These are phyloP conservation scores for Noctua pronuba DNA, from an alignment of 2,888 invertebrate genomes.

Conservation along the genomic window DNA sequence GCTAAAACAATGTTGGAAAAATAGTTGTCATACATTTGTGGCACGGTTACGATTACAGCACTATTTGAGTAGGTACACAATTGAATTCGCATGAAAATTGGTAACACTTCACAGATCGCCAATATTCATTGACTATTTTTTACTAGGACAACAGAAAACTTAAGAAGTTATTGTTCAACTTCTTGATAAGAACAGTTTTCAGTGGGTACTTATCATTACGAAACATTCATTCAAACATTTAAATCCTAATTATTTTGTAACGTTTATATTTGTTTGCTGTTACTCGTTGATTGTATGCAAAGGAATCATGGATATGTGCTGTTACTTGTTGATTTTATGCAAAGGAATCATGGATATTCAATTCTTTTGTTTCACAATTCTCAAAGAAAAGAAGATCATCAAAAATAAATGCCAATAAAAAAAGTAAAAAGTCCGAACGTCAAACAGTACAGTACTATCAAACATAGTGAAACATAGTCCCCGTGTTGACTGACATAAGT, in stretches of 20 bases:
- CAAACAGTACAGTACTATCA: neutral
- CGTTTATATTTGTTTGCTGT: no score
- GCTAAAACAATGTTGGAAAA: slow-evolving; percentile 37
- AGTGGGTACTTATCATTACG: neutral
- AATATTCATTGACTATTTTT: slow-evolving; percentile 16
- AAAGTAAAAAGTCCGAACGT: neutral
- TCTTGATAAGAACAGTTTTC: neutral
- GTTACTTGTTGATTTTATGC: no score
- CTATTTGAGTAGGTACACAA: slow-evolving; percentile 4
- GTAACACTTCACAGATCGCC: slow-evolving; percentile 2
- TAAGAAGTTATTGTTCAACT: neutral
- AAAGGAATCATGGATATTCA: neutral
- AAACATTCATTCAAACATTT: no score
- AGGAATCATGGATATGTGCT: no score
- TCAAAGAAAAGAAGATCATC: neutral
- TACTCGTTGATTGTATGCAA: no score
- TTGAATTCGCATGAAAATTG: slow-evolving; percentile 4
- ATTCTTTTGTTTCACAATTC: neutral
- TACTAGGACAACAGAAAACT: slow-evolving; percentile 31
- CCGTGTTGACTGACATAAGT: slow-evolving; percentile 57
- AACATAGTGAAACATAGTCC: slow-evolving; percentile 23
- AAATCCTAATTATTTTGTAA: neutral
- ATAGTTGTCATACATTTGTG: slow-evolving; percentile 6
- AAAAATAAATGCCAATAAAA: neutral
- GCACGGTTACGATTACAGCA: neutral